Base-by-base conservation (phyloP, 1,140 invertebrate genomes). In the Drosophila funebris region DNA sequence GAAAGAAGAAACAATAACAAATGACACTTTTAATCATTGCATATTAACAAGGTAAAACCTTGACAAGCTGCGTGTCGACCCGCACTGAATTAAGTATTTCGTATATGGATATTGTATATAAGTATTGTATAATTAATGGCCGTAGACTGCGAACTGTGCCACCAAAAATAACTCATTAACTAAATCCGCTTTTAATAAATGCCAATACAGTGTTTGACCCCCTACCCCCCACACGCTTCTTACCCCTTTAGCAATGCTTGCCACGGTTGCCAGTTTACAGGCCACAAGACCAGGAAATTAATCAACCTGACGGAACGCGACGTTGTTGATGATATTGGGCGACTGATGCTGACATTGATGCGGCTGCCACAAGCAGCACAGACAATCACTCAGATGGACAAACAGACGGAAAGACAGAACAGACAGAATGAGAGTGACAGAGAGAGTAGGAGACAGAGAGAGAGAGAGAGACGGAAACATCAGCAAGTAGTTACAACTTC, bases 181-280 rank as follows among this genome's bases (percentile, higher is more conserved):
- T 84, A 89, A 88, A 88, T 89, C 83, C 83, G 78, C 84, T 74
- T 88, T 88, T 89, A 89, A 88, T 88, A 88, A 88, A 88, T 89
- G 77, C 82, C 78, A 71, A 64, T 70, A 63, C n/a, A 14, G 3
- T 18, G 39, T 44, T 37, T 22, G 6, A 11, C 11, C 0, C 1
- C 8, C 9, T 5, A 18, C 18, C 7, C 1, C 6, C 43, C 33
- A 13, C 11, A 5, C 2, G 5, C 13, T 24, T 48, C 24, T 48
- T 27, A 48, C 44, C 44, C 24, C 44, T 58, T 58, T 58, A 44
- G 39, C 24, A 29, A 33, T 31, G 33, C 27, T 52, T 52, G 48
- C 48, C 48, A 48, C 60, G 52, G 76, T 74, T 69, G 64, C 46
- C 72, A 77, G 76, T 78, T 72, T 71, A 58, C 74, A 67, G 63